Conservation (phyloP, 2,113 vertebrate species). For the Carassius carassius region DNA sequence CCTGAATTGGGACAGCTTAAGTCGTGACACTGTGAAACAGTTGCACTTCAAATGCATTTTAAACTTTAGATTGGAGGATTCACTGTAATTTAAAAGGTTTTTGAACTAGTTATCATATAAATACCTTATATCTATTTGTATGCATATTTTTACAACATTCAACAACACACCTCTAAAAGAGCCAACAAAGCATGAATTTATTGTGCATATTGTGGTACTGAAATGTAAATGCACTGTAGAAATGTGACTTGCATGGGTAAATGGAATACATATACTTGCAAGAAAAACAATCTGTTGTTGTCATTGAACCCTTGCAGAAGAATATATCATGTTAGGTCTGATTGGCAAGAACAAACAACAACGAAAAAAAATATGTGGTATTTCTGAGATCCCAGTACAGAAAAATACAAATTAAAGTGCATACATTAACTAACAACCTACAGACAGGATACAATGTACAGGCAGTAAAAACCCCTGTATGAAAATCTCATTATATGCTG, state of each 20-base stretch:
- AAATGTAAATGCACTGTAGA: constrained; percentile 29
- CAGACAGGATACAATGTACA: constrained; percentile 43
- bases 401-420: constrained; percentile 57
- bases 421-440: constrained; percentile 53
- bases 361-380: constrained; percentile 8
- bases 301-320: constrained; percentile 2
- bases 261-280: constrained; percentile 17
- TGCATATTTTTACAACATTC: too few species aligned
- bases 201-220: constrained; percentile 54
- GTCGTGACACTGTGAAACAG: too few species aligned
- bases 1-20: too few species aligned
- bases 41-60: too few species aligned
- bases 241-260: constrained; percentile 34
- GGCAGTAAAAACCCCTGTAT: neutral
- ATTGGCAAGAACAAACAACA: constrained; percentile 19
- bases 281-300: neutral
- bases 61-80: too few species aligned
- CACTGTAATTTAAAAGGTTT: too few species aligned
- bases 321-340: constrained; percentile 35
- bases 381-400: constrained; percentile 4
- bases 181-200: constrained; percentile 46
- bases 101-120: too few species aligned
- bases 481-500: constrained; percentile 45
- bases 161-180: constrained; percentile 15
- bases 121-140: too few species aligned